phyloP scores from a whole-genome alignment of 2,888 invertebrate species.

The Malthinus flaveolus region DNA sequence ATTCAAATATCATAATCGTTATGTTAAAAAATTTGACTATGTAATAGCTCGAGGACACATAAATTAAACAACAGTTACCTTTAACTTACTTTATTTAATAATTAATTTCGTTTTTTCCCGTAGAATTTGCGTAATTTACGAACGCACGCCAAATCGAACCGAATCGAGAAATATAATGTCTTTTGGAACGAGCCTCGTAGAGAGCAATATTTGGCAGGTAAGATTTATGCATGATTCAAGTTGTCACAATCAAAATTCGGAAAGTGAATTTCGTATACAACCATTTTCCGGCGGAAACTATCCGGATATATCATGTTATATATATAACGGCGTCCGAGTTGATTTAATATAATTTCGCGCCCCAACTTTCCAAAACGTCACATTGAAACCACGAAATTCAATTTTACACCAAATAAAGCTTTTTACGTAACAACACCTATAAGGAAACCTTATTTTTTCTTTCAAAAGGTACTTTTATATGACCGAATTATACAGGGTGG shows the following conservation, averaged over 20 bases:
- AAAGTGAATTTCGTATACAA: slow-evolving; percentile 14
- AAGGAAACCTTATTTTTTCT: not conserved
- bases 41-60: slow-evolving; percentile 14
- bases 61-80: slow-evolving; percentile 18
- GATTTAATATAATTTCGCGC: slow-evolving; percentile 54
- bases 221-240: slow-evolving; percentile 31
- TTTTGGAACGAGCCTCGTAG: slow-evolving; percentile 58
- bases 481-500: too few species aligned
- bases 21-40: slow-evolving; percentile 11
- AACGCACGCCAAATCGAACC: not conserved
- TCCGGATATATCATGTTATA: slow-evolving; percentile 55
- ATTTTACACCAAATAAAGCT: slow-evolving; percentile 3
- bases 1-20: slow-evolving; percentile 19
- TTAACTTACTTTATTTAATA: slow-evolving; percentile 11
- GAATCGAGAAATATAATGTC: slow-evolving; percentile 50
- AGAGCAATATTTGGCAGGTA: slow-evolving; percentile 61
- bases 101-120: slow-evolving; percentile 2
- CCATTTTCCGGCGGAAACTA: slow-evolving; percentile 53
- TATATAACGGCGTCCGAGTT: slow-evolving; percentile 50
- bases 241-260: not conserved
- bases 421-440: not conserved
- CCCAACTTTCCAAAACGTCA: slow-evolving; percentile 21
- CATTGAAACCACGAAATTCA: slow-evolving; percentile 9
- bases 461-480: too few species aligned
- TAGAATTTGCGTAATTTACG: not conserved